A percentile compares a stretch with the other conserved stretches of the same genome.
These are phyloP conservation scores for Platycheirus albimanus DNA, from an alignment of 2,888 invertebrate species.

Conservation along the genomic window DNA sequence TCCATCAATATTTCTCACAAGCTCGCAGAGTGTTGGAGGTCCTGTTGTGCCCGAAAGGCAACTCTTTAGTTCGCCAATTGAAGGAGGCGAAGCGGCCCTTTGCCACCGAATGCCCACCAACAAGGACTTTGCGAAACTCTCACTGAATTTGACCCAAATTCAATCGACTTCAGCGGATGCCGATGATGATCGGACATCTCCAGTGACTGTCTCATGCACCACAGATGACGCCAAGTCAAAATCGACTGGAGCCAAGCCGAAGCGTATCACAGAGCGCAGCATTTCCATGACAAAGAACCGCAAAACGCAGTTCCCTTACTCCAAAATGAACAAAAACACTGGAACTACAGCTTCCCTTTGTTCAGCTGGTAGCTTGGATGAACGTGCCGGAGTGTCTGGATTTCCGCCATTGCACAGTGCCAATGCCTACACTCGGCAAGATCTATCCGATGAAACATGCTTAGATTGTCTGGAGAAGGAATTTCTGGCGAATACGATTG, in stretches of 20 bases:
- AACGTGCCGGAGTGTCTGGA: conserved; percentile 78
- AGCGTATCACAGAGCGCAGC: conserved; percentile 77
- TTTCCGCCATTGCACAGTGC: conserved; percentile 63
- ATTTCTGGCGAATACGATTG: conserved; percentile 81
- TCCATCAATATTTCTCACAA: conserved; percentile 75
- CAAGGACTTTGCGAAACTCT: conserved; percentile 80
- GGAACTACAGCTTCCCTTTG: conserved; percentile 58
- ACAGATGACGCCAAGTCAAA: conserved; percentile 61
- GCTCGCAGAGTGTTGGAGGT: conserved; percentile 39
- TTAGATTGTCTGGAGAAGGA: conserved; percentile 82
- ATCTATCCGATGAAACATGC: conserved; percentile 79
- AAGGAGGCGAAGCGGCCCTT: conserved; percentile 76
- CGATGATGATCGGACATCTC: conserved; percentile 55
- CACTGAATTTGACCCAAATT: conserved; percentile 80
- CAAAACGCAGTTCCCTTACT: conserved; percentile 54
- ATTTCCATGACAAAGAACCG: conserved; percentile 69
- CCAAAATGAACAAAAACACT: conserved; percentile 58
- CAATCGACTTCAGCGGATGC: conserved; percentile 68
- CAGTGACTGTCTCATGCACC: conserved; percentile 61
- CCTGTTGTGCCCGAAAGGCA: conserved; percentile 76
- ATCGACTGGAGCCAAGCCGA: conserved; percentile 80
- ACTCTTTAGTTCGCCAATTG: conserved; percentile 80
- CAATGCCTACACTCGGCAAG: conserved; percentile 71
- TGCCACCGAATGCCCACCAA: conserved; percentile 77
- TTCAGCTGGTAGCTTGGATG: conserved; percentile 78